Conservation (phyloP, 2,888 invertebrate species). For the Ormyrus labotus region DNA sequence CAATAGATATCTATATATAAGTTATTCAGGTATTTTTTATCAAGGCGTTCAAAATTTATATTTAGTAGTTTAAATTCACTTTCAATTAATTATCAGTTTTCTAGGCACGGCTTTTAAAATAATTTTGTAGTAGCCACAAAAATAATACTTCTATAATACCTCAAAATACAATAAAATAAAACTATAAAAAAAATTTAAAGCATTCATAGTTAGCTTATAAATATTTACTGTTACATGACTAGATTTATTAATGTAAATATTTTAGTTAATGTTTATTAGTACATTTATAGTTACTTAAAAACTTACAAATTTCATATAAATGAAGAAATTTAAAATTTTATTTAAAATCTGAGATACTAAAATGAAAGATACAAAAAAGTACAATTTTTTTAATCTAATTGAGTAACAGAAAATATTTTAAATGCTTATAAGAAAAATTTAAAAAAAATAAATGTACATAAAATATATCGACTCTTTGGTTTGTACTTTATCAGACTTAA, state of each 20-base stretch:
- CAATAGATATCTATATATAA: constrained; percentile 34
- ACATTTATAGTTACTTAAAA: too few species aligned
- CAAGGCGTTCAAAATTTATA: constrained; percentile 40
- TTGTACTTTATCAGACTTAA: constrained; percentile 49
- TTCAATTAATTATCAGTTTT: constrained; percentile 21
- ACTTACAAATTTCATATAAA: too few species aligned
- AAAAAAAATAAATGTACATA: constrained; percentile 7
- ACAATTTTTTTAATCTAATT: too few species aligned
- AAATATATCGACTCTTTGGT: constrained; percentile 43
- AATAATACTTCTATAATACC: constrained; percentile 14
- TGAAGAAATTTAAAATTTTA: too few species aligned
- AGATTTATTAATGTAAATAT: constrained; percentile 6
- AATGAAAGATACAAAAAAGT: too few species aligned
- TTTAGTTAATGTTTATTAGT: too few species aligned
- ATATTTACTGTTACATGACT: constrained; percentile 17
- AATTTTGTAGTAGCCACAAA: neutral
- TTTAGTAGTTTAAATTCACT: constrained; percentile 35
- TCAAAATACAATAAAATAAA: neutral
- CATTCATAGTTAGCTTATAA: constrained; percentile 27
- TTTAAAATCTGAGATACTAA: too few species aligned
- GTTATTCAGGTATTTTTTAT: constrained; percentile 42
- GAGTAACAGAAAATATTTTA: too few species aligned
- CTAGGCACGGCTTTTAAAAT: constrained; percentile 8
- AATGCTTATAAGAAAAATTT: neutral
- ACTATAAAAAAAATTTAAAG: constrained; percentile 42